Base-by-base conservation (phyloP, 1,140 invertebrate species). In the Panagrolaimus sp. region DNA sequence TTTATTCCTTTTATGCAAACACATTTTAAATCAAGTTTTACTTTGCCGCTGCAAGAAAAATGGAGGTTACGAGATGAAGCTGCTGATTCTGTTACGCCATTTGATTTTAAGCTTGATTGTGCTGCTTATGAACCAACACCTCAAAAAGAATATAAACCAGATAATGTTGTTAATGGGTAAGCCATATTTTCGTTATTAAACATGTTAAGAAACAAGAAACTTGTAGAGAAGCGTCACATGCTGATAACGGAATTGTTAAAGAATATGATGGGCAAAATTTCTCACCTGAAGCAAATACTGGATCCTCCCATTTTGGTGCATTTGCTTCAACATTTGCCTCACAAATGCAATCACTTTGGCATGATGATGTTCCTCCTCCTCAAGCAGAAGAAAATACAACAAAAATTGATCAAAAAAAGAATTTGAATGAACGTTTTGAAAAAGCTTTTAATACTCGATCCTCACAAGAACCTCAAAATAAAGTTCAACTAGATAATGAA, bases 1-100 rank as follows among this genome's bases (percentile, higher is more conserved):
- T 78, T 79, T 45, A 65, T 76, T 20, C 78, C 78, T 8, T 79
- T 79, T 25, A 61, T 79, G 14, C 51, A 57, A 27, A 27, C 20
- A 8, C 51, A 57, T 57, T 27, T 57, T 8, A 57, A 57, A 11
- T 25, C 20, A 11, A 27, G 51, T 57, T 57, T 57, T 57, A 11
- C 51, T 20, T 27, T 57, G 4, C 51, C 51, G 11, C 20, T 57
- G 51, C 51, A 57, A 11, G 51, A 57, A 20, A 57, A 57, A 13
- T 57, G 51, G 51, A 20, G 51, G 4, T 25, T 57, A 11, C 51
- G 51, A 25, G 51, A 27, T 13, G 31, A 38, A 38, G 20, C 51
- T 2, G 51, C 20, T 57, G 51, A 27, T 27, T n/a, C 51, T 25
- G n/a, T 57, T 4, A 27, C 20, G 11, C 51, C 51, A 27, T 57